Evolutionary conservation across 1,140 invertebrate genomes (phyloP), one percentile per base, ranked within the genome.

Genomic region (Drosophila ficusphila): DNA sequence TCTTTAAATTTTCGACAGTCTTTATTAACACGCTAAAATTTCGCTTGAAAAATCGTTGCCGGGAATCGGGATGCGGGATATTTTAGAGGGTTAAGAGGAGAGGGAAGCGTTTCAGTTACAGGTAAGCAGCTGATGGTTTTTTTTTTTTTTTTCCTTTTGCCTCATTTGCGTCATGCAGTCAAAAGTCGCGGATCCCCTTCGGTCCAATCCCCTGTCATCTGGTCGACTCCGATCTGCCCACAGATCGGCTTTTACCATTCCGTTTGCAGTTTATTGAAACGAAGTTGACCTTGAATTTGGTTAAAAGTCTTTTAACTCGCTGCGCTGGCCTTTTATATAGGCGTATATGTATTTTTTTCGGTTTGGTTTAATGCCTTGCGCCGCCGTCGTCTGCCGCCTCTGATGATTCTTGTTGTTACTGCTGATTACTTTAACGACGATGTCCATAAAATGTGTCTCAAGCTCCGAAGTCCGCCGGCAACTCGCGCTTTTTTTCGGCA

Each of bases 281-380:
- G 82, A 88, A 82, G 82, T 77, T 86, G 82, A 88, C 82, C 82
- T 86, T 86, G 82, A 88, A 88, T 88, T 88, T 86, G 77, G 82
- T 76, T 88, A 81, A 86, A 71, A 86, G 81, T 86, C 81, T 86
- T 74, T 86, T 86, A 88, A 88, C 77, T 81, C 56, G 69, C 79
- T 71, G 79, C 77, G 77, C 46, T 46, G 60, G 34, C 65, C 58
- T 69, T 69, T 67, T 48, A 19, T 67, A 23, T 51, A 49, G 42
- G 31, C 36, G 48, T 19, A 16, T 57, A n/a, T 56, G 6, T 57
- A 9, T 25, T 34, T 67, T 67, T 25, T 62, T 64, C 16, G 44
- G 60, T 46, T 62, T 49, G 44, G 36, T 27, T 75, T 71, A 76
- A 75, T 77, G 68, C 46, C 56, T 57, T 29, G 41, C 16, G 23